Evolutionary conservation across 2,888 invertebrate genomes (phyloP).

Genomic region (Luperina testacea): DNA sequence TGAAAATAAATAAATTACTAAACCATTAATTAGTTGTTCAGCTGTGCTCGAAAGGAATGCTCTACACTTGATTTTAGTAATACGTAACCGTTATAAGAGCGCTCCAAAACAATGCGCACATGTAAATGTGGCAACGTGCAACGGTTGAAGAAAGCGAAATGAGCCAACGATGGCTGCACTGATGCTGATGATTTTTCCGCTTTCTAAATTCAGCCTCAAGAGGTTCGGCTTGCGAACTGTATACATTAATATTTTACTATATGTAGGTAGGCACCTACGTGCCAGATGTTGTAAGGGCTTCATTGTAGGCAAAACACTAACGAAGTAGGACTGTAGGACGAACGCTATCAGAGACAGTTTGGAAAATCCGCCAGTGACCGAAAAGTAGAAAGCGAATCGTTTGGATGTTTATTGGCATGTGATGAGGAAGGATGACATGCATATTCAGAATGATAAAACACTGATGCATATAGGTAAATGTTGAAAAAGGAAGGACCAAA

Average conservation of each 20-base stretch:
- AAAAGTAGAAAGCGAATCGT: not conserved
- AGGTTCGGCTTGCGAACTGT: slow-evolving; percentile 62
- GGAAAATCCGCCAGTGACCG: no score
- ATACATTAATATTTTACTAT: slow-evolving; percentile 50
- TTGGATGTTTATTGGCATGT: not conserved
- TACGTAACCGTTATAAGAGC: slow-evolving; percentile 58
- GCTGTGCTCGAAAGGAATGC: slow-evolving; percentile 37
- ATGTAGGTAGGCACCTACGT: slow-evolving; percentile 1
- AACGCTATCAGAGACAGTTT: not conserved
- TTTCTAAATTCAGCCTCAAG: slow-evolving; percentile 83
- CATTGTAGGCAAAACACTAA: not conserved
- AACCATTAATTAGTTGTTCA: not conserved
- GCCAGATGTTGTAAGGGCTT: slow-evolving; percentile 31
- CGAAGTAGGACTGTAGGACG: not conserved
- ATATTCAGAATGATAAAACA: not conserved
- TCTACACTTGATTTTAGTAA: slow-evolving; percentile 42
- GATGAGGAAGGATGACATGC: not conserved
- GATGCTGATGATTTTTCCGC: slow-evolving; percentile 87
- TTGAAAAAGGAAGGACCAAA: not conserved
- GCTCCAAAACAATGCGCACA: slow-evolving; percentile 74
- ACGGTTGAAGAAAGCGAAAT: slow-evolving; percentile 83
- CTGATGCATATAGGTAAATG: not conserved
- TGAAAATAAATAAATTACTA: no score
- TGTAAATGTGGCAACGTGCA: slow-evolving; percentile 77
- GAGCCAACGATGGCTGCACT: slow-evolving; percentile 76